phyloP scores from a whole-genome alignment of 2,888 invertebrate species.

The Drosophila maculinotata region DNA sequence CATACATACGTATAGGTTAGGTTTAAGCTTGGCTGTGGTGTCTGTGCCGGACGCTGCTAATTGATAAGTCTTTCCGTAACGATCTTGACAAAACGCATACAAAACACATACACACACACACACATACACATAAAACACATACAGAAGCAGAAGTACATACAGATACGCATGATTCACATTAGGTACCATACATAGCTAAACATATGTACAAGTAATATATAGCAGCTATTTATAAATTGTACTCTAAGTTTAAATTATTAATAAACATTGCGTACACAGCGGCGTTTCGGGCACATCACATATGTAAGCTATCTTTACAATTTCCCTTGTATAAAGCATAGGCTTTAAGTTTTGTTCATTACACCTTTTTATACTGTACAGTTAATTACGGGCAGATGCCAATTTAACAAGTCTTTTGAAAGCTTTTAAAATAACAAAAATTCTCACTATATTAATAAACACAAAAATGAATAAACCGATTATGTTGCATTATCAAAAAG shows the following conservation, averaged over 20 bases:
- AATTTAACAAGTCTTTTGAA: conserved; percentile 58
- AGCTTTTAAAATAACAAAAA: conserved; percentile 74
- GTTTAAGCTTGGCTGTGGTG: conserved; percentile 51
- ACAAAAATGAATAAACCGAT: conserved; percentile 41
- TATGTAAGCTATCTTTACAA: conserved; percentile 46
- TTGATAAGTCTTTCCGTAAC: conserved; percentile 20
- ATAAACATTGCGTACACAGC: conserved; percentile 29
- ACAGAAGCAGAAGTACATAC: conserved; percentile 14
- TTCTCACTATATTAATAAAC: conserved; percentile 70
- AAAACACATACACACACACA: conserved; percentile 30
- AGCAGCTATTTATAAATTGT: conserved; percentile 67
- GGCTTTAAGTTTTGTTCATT: conserved; percentile 54
- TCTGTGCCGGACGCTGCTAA: conserved; percentile 28
- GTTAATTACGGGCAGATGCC: conserved; percentile 46
- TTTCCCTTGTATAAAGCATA: conserved; percentile 68
- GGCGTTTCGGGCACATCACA: conserved; percentile 46
- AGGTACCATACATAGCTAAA: conserved; percentile 55
- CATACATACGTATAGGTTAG: conserved; percentile 52
- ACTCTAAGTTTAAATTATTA: conserved; percentile 50
- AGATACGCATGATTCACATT: conserved; percentile 30
- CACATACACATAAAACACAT: conserved; percentile 7
- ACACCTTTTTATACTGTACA: conserved; percentile 53
- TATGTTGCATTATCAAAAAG: conserved; percentile 32
- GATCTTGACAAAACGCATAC: conserved; percentile 34
- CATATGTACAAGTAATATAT: conserved; percentile 63